Percentiles rank a stretch among this genome's conserved stretches.
Conservation (phyloP, 2,797 vertebrate genomes). For the Dendrocincla fuliginosa region DNA sequence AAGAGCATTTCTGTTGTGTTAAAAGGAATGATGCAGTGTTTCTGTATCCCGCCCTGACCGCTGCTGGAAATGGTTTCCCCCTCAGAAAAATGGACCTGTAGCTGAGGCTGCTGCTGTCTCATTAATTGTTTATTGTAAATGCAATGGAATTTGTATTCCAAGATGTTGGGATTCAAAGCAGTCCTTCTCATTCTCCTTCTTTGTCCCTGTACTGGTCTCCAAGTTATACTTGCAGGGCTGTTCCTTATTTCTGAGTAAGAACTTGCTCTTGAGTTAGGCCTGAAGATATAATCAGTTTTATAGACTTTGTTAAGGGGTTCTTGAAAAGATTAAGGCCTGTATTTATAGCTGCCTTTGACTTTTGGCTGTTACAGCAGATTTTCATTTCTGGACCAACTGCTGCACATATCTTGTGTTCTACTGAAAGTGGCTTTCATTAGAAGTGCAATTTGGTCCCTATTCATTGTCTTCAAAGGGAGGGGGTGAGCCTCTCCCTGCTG, state of each 20-base stretch:
- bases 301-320: conserved; percentile 42
- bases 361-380: conserved; percentile 44
- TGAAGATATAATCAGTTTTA: conserved; percentile 59
- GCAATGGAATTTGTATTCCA: background rate
- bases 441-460: conserved; percentile 4
- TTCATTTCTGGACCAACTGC: conserved; percentile 30
- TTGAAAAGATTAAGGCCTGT: conserved; percentile 22
- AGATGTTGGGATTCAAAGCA: background rate
- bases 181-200: background rate
- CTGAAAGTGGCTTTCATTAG: conserved; percentile 33
- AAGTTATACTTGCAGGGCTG: background rate
- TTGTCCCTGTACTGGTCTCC: background rate
- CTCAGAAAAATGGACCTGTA: background rate
- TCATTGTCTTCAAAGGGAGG: conserved; percentile 32
- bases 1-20: conserved; percentile 48
- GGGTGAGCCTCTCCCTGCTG: background rate
- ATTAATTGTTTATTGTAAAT: conserved; percentile 39
- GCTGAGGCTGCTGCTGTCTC: conserved; percentile 6
- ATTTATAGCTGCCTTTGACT: conserved; percentile 65
- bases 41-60: background rate
- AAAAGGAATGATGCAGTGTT: conserved; percentile 40
- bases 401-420: background rate
- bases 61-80: conserved; percentile 51
- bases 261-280: conserved; percentile 26
- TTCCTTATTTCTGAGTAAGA: conserved; percentile 26